Evolutionary conservation across 2,888 invertebrate species (phyloP).

Genomic region (Nyleta sp.): DNA sequence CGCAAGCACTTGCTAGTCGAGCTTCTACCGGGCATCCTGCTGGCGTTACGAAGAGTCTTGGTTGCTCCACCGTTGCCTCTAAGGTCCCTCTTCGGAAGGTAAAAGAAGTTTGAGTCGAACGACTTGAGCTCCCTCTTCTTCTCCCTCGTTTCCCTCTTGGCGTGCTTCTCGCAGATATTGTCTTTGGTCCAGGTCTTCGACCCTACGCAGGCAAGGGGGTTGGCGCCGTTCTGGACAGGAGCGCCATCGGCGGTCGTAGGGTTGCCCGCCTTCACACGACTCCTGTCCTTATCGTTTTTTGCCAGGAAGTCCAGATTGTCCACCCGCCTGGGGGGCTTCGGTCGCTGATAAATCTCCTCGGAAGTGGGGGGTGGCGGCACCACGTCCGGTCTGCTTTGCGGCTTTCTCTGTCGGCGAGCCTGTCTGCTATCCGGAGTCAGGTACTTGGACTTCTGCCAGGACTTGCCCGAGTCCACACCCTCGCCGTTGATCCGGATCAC

Average conservation of each 20-base stretch:
- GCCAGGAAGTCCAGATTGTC: constrained; percentile 78
- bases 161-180: constrained; percentile 30
- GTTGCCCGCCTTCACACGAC: constrained; percentile 80
- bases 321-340: constrained; percentile 43
- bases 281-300: constrained; percentile 89
- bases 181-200: constrained; percentile 53
- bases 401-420: constrained; percentile 88
- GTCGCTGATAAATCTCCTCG: constrained; percentile 77
- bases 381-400: constrained; percentile 86
- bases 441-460: constrained; percentile 75
- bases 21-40: constrained; percentile 3
- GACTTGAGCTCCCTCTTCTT: constrained; percentile 20
- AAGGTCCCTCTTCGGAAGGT: constrained; percentile 25
- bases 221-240: constrained; percentile 77
- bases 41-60: constrained; percentile 21
- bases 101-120: constrained; percentile 35
- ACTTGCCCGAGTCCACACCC: constrained; percentile 57
- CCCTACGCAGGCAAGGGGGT: constrained; percentile 72
- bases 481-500: constrained; percentile 67
- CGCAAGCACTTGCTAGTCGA: constrained; percentile 17
- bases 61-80: neutral
- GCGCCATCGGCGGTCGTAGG: constrained; percentile 80
- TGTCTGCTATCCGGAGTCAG: constrained; percentile 89
- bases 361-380: constrained; percentile 86
- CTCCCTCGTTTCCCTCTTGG: constrained; percentile 17